Evolutionary conservation across 1,140 invertebrate genomes (phyloP), one percentile per base, ranked within the genome.

Genomic region (Heliconius himera): DNA sequence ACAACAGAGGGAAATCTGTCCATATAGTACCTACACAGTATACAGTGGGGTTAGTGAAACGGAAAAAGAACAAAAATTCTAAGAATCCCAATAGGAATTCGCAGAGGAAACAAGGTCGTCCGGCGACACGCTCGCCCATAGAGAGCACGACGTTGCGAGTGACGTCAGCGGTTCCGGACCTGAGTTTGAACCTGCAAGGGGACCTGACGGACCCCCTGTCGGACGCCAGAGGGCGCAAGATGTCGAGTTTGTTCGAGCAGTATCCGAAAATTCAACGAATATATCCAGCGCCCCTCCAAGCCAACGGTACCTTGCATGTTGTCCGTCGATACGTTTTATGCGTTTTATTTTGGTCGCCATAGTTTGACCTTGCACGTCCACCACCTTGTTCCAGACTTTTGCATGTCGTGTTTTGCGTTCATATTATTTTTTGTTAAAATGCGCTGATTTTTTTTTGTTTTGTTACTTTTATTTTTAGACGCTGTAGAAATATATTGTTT

Each of bases 191-290:
- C 82, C 85, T 94, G 82, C 86, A 89, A 74, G 91, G 87, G 60
- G 90, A 93, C 80, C 80, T 93, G 38, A 83, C 87, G 9, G 90
- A 95, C 77, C 90, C 90, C 16, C 78, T 93, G 76, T 88, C 91
- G 1, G 93, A 94, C 51, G 89, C 88, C 13, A 87, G 92, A 74
- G 93, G 90, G 26, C 88, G 94, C 36, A 94, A 95, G 89, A 97
- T 97, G 88, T 97, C 96, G n/a, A 96, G 94, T 85, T 95, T 97
- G 36, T 97, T 97, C 89, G 96, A 96, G 88, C 95, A 96, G 76
- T 97, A 97, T 85, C 96, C 96, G 70, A 97, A 97, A 93, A 96
- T 97, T 56, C 96, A 97, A 86, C 95, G 96, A 82, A 96, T 97
- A 66, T 97, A 97, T 87, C 97, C 97, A 0, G 95, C 96, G 82